Percentiles rank a stretch among this genome's conserved stretches.
These are phyloP conservation scores for Ammodytes dubius DNA, from an alignment of 2,113 vertebrate genomes.

Conservation along the genomic window DNA sequence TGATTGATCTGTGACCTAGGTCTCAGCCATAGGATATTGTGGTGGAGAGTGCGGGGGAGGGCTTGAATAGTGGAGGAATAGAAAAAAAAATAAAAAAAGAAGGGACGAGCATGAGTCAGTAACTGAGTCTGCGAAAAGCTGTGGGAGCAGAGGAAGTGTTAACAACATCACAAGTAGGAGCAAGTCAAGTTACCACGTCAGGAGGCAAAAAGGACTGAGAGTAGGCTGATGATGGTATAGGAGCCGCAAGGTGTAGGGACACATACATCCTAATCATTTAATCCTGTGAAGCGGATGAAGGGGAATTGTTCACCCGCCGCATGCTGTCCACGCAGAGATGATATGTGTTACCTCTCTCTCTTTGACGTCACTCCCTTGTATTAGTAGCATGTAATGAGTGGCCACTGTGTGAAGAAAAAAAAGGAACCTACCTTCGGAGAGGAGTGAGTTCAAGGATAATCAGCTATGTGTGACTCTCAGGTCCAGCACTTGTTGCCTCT, in stretches of 20 bases:
- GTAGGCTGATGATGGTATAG: slow-evolving; percentile 70
- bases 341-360: slow-evolving; percentile 54
- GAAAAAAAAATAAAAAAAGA: slow-evolving; percentile 13
- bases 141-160: slow-evolving; percentile 85
- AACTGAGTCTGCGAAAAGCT: slow-evolving; percentile 83
- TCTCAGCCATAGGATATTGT: slow-evolving; percentile 78
- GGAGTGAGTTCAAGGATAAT: slow-evolving; percentile 58
- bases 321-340: slow-evolving; percentile 42
- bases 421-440: slow-evolving; percentile 36
- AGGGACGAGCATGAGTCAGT: slow-evolving; percentile 85
- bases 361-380: slow-evolving; percentile 66
- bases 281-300: slow-evolving; percentile 48
- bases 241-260: slow-evolving; percentile 67
- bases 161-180: slow-evolving; percentile 84
- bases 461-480: slow-evolving; percentile 51
- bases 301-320: slow-evolving; percentile 59
- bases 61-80: slow-evolving; percentile 72
- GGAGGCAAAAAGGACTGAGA: slow-evolving; percentile 68
- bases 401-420: slow-evolving; percentile 47
- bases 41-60: slow-evolving; percentile 81
- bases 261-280: slow-evolving; percentile 60
- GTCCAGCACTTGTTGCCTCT: slow-evolving; percentile 61
- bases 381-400: slow-evolving; percentile 59
- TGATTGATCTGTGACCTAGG: slow-evolving; percentile 80
- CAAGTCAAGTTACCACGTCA: slow-evolving; percentile 83